phyloP scores from a whole-genome alignment of 2,888 invertebrate species.

The Ramazzottius varieornatus region DNA sequence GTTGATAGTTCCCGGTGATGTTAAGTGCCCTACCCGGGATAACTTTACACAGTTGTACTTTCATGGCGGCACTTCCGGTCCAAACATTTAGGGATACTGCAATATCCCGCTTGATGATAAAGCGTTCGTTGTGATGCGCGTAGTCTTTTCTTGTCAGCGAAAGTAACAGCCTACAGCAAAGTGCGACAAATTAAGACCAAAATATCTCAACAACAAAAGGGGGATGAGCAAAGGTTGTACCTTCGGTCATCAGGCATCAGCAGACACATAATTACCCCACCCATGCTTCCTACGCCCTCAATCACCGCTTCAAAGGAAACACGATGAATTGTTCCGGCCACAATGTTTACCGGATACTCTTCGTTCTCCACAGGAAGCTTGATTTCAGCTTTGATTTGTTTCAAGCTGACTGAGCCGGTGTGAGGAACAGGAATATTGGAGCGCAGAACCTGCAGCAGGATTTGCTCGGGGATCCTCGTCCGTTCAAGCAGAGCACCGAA shows the following conservation, averaged over 20 bases:
- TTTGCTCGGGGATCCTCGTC: not conserved
- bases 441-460: not conserved
- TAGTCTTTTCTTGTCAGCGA: not conserved
- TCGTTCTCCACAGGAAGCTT: not conserved
- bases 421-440: not conserved
- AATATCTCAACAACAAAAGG: too few relatives aligned
- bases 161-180: too few relatives aligned
- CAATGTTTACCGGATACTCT: not conserved
- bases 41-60: not conserved
- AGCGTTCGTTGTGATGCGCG: not conserved
- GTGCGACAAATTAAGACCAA: too few relatives aligned
- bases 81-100: not conserved
- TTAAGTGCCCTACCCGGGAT: not conserved
- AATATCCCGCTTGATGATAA: not conserved
- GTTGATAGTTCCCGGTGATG: not conserved
- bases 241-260: not conserved
- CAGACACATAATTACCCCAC: not conserved
- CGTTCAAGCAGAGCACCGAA: not conserved
- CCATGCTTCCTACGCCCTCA: not conserved
- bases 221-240: too few relatives aligned
- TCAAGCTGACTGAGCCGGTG: not conserved
- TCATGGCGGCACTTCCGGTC: not conserved
- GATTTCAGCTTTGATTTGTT: not conserved
- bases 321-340: not conserved
- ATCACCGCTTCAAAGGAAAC: not conserved